Evolutionary conservation across 1,140 invertebrate species (phyloP), one percentile per base, ranked within the genome.

Genomic region (Cydia strobilella): DNA sequence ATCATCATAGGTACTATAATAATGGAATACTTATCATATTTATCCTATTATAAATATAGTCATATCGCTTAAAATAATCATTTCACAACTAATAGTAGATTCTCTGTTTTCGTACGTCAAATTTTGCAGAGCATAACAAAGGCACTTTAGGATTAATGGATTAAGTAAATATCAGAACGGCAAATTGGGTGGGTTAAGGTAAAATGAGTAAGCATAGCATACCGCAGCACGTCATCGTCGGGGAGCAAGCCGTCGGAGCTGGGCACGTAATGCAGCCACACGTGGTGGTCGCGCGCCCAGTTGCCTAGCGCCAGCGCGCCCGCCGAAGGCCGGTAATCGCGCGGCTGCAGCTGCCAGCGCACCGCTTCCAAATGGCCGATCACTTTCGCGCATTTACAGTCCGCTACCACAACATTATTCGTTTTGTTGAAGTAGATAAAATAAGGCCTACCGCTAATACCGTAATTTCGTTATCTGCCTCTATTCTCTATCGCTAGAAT

Each of bases 231-330:
- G 23, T 88, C 84, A 73, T 91, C 90, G 6, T 86, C 80, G 5
- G 78, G 27, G 3, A 90, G 48, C 25, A 84, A 6, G 1, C 83
- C 90, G 31, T 92, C 82, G 1, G 66, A 27, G 63, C 83, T 89
- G 76, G 86, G 80, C 0, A 90, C 85, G 27, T 90, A 86, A 31
- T 89, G 76, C 1, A 90, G 74, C 90, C 90, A 91, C 31, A 90
- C 87, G 54, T 81, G 83, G 4, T 79, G 84, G 73, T 86, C 74
- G 18, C 73, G 71, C 7, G 79, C 83, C 87, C 87, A 92, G 72
- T 90, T 85, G 6, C 77, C 85, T 0, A 89, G 51, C 0, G 76
- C 71, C 18, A 92, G 79, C 5, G 66, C 54, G 1, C 82, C 83
- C 0, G 82, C 75, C 25, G 84, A 79, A 0, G 80, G 62, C 4